Evolutionary conservation across 2,113 vertebrate genomes (phyloP).

Genomic region (Butorides virescens): DNA sequence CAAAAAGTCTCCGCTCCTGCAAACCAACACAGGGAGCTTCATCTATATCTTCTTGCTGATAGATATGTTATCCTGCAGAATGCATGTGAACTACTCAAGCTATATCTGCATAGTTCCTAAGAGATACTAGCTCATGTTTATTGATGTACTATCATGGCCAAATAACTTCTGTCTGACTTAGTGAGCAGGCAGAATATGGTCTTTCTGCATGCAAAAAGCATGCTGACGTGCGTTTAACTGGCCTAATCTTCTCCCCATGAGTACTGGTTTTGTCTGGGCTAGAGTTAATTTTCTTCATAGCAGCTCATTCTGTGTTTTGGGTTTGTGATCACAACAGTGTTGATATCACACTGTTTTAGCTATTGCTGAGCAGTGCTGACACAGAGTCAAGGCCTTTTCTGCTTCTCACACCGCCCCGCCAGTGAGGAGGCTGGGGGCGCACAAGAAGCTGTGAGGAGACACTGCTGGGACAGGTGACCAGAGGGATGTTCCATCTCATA

Average conservation of each 20-base stretch:
- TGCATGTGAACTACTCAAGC: not conserved
- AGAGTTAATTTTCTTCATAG: not conserved
- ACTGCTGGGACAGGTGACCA: not conserved
- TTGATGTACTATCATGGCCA: not conserved
- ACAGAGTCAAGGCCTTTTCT: not conserved
- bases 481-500: not conserved
- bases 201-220: not conserved
- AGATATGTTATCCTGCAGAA: not conserved
- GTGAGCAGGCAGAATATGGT: not conserved
- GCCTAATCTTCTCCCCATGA: not conserved
- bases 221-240: not conserved
- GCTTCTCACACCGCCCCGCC: rapidly evolving
- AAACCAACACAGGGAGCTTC: not conserved
- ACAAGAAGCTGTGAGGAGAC: not conserved
- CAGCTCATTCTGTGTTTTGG: not conserved
- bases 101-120: not conserved
- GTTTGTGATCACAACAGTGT: not conserved
- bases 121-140: not conserved
- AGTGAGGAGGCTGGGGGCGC: not conserved
- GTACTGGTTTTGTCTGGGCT: not conserved
- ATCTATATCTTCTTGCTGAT: not conserved
- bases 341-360: not conserved
- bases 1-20: not conserved
- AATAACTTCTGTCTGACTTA: not conserved
- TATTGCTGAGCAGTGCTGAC: not conserved